phyloP scores from a whole-genome alignment of 2,888 invertebrate genomes.

The Luffia ferchaultella region DNA sequence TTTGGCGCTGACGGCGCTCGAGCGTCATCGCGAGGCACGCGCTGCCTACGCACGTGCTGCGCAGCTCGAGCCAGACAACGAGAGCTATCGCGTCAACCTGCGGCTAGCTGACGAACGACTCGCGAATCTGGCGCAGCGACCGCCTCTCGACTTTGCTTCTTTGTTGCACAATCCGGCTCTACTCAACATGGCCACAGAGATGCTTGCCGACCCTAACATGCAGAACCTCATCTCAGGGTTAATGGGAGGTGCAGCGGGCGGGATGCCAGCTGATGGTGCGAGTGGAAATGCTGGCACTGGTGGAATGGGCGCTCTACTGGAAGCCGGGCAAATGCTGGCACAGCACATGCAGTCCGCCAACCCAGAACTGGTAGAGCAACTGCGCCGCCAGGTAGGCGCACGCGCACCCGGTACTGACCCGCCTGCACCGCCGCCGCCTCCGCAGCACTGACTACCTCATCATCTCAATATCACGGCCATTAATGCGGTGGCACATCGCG shows the following conservation, averaged over 20 bases:
- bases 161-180: conserved; percentile 84
- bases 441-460: neutral
- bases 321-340: conserved; percentile 82
- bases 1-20: conserved; percentile 84
- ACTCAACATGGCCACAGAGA: conserved; percentile 84
- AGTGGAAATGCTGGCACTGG: conserved; percentile 23
- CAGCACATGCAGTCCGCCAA: conserved; percentile 83
- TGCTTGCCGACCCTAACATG: conserved; percentile 86
- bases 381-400: conserved; percentile 66
- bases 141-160: conserved; percentile 65
- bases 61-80: conserved; percentile 91
- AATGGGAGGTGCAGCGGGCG: conserved; percentile 36
- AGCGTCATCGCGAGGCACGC: conserved; percentile 83
- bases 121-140: conserved; percentile 72
- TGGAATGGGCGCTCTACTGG: conserved; percentile 46
- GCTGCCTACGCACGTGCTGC: conserved; percentile 88
- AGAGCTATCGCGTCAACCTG: conserved; percentile 87
- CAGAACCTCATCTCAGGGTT: conserved; percentile 75
- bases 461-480: neutral
- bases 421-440: neutral
- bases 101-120: conserved; percentile 79
- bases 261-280: conserved; percentile 9
- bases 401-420: conserved; percentile 8
- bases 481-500: too few relatives aligned
- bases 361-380: conserved; percentile 82